Evolutionary conservation across 2,113 vertebrate genomes (phyloP).

Genomic region (Sceloporus tristichus): DNA sequence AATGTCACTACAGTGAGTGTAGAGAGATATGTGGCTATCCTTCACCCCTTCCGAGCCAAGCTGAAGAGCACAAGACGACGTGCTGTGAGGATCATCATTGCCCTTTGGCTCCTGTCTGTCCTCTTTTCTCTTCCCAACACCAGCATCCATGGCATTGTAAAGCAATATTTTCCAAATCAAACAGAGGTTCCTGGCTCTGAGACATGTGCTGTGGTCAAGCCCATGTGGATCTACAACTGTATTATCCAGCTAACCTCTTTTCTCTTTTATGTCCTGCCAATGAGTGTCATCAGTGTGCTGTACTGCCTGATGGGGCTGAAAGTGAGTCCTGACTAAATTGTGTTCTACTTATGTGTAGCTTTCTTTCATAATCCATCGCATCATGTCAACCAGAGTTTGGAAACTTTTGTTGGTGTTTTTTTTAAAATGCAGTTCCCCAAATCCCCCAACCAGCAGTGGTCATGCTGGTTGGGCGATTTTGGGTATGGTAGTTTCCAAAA

Average conservation of each 20-base stretch:
- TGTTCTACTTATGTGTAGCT: constrained; percentile 16
- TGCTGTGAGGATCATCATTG: constrained; percentile 86
- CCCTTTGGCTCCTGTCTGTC: constrained; percentile 87
- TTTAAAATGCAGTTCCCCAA: too few species aligned
- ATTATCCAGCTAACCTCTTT: constrained; percentile 91
- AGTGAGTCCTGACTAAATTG: constrained; percentile 71
- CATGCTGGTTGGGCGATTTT: too few species aligned
- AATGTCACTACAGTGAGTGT: constrained; percentile 91
- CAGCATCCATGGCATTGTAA: constrained; percentile 86
- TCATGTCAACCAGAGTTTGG: constrained; percentile 8
- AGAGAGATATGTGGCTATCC: constrained; percentile 92
- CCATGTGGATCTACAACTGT: constrained; percentile 92
- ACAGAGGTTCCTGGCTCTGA: constrained; percentile 83
- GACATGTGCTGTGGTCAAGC: constrained; percentile 85
- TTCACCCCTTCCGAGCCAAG: constrained; percentile 90
- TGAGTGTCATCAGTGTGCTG: constrained; percentile 90
- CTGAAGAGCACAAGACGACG: constrained; percentile 86
- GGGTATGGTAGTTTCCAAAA: too few species aligned
- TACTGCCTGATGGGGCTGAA: constrained; percentile 91
- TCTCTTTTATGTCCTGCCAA: constrained; percentile 92
- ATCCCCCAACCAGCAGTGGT: too few species aligned
- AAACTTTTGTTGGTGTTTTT: too few species aligned
- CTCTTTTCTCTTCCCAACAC: constrained; percentile 92
- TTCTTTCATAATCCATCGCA: constrained; percentile 11
- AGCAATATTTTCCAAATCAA: constrained; percentile 75